Conservation (phyloP, 2,888 invertebrate species). For the Agrenia bidenticulata region DNA sequence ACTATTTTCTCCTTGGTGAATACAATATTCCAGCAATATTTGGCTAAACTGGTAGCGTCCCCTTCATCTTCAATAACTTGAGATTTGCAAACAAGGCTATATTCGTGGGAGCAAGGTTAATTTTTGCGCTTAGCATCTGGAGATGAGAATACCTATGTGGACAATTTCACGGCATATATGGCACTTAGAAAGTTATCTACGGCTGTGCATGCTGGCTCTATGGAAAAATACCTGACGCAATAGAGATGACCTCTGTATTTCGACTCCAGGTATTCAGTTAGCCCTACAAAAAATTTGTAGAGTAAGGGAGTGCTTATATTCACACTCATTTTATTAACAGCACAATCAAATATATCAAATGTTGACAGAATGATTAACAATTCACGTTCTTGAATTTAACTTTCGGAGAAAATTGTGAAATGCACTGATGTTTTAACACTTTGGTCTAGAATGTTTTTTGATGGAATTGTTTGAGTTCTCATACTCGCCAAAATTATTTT, state of each 20-base stretch:
- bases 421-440: too few relatives aligned
- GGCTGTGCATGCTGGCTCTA: constrained; percentile 33
- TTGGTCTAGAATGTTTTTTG: too few relatives aligned
- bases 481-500: too few relatives aligned
- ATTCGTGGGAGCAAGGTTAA: background rate
- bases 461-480: too few relatives aligned
- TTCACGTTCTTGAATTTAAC: too few relatives aligned
- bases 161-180: constrained; percentile 34
- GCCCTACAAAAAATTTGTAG: constrained; percentile 32
- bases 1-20: constrained; percentile 47
- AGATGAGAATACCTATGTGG: background rate
- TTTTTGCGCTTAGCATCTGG: constrained; percentile 1
- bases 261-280: constrained; percentile 31
- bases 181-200: constrained; percentile 46
- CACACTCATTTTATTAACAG: too few relatives aligned
- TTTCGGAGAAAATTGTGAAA: too few relatives aligned
- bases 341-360: too few relatives aligned
- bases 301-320: constrained; percentile 16
- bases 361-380: too few relatives aligned
- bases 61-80: constrained; percentile 27
- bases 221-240: constrained; percentile 32
- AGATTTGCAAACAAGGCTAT: constrained; percentile 35
- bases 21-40: constrained; percentile 43
- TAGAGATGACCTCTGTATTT: constrained; percentile 23
- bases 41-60: constrained; percentile 18